Evolutionary conservation across 2,888 invertebrate species (phyloP).

Genomic region (Drosophila rellima): DNA sequence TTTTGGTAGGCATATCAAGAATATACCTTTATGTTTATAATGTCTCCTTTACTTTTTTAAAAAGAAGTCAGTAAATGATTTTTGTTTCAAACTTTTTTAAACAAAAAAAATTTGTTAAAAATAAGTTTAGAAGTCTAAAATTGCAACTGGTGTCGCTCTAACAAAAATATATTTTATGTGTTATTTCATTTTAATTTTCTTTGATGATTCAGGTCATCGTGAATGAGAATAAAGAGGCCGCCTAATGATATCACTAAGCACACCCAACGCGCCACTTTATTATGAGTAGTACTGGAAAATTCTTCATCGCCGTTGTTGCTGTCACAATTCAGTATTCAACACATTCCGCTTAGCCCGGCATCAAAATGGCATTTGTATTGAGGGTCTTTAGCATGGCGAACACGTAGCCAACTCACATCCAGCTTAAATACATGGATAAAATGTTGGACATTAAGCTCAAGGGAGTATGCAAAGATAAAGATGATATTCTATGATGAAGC

Average conservation of each 20-base stretch:
- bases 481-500: conserved; percentile 39
- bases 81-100: too few species aligned
- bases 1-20: too few species aligned
- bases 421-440: conserved; percentile 75
- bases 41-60: too few species aligned
- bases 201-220: conserved; percentile 24
- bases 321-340: conserved; percentile 67
- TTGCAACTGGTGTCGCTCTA: too few species aligned
- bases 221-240: conserved; percentile 9
- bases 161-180: not conserved
- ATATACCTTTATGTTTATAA: too few species aligned
- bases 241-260: conserved; percentile 53
- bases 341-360: conserved; percentile 46
- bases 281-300: conserved; percentile 60
- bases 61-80: too few species aligned
- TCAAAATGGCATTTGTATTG: conserved; percentile 54
- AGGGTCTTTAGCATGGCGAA: conserved; percentile 60
- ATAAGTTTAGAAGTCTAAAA: too few species aligned
- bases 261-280: conserved; percentile 68
- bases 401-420: conserved; percentile 70
- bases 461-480: conserved; percentile 20
- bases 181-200: conserved; percentile 21
- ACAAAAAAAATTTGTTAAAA: not conserved
- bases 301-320: conserved; percentile 47
- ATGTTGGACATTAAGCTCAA: conserved; percentile 72